phyloP scores from a whole-genome alignment of 2,113 vertebrate genomes.

The Climacteris rufus region DNA sequence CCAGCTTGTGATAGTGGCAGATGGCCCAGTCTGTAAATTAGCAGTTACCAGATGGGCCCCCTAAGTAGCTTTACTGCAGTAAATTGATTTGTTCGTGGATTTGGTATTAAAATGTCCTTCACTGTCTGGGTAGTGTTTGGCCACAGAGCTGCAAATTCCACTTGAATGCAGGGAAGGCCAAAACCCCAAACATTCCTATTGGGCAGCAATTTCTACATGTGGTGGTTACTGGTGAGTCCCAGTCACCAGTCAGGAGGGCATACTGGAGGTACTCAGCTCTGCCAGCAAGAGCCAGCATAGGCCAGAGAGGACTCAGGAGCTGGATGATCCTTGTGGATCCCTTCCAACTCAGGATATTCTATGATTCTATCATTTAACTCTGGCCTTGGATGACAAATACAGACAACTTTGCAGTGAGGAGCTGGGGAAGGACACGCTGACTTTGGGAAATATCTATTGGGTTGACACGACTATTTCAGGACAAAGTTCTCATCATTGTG shows the following conservation, averaged over 20 bases:
- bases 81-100: constrained; percentile 59
- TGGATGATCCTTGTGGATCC: too few relatives aligned
- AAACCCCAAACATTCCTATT: background rate
- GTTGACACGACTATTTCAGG: background rate
- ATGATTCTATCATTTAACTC: background rate
- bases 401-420: background rate
- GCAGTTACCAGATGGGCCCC: constrained; percentile 60
- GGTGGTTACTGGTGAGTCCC: background rate
- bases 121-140: constrained; percentile 5
- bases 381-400: background rate
- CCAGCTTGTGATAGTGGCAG: constrained; percentile 41
- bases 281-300: background rate
- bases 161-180: background rate
- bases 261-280: background rate
- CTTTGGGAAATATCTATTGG: background rate
- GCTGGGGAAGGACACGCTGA: background rate
- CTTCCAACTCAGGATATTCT: background rate
- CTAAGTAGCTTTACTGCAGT: constrained; percentile 62
- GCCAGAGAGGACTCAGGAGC: background rate
- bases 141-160: background rate
- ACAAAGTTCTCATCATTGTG: background rate
- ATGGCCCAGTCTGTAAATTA: constrained; percentile 64
- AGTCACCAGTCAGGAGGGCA: background rate
- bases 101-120: constrained; percentile 56
- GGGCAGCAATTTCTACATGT: background rate